Base-by-base conservation (phyloP, 2,888 invertebrate genomes). In the Ceramica pisi region DNA sequence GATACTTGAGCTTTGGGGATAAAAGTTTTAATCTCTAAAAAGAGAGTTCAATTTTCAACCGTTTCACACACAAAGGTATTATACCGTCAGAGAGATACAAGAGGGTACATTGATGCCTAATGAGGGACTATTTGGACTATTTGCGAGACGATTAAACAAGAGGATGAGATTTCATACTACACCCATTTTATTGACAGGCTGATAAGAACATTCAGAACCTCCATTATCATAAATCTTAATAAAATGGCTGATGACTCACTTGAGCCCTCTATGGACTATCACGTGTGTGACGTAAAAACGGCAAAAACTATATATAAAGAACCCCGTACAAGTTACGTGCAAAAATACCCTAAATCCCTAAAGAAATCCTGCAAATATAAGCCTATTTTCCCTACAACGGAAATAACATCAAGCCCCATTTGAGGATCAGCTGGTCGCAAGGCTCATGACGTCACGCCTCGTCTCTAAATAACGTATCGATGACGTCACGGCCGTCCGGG, bases 11-110 rank as follows among this genome's bases (percentile, higher is more conserved):
- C 77, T 72, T 46, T 46, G 53, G 48, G 65, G 50, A 61, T 63
- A 44, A 63, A 71, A 80, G 48, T 80, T 80, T 72, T 66, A 63
- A 80, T 72, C 72, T 72, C 81, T 64, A 55, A 62, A 80, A 66
- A 68, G 65, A 68, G 65, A 76, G 62, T 76, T 72, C 21, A 68
- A 61, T 67, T 70, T 50, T 59, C 48, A 71, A 62, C 53, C 53
- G 67, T 61, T 79, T 62, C 50, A 38, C 60, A 70, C 50, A 74
- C 61, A 56, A 41, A 26, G 31, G 72, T 48, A 51, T 71, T 56
- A 71, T 35, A n/a, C 38, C 12, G 26, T 21, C 46, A 21, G 48
- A 12, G 50, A 41, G 48, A 35, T 57, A 21, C 1, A 9, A 31
- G 26, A n/a, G 26, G 31, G n/a, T n/a, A n/a, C n/a, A n/a, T n/a